Evolutionary conservation across 1,140 invertebrate genomes (phyloP), one percentile per base, ranked within the genome.

Genomic region (Aethina tumida): DNA sequence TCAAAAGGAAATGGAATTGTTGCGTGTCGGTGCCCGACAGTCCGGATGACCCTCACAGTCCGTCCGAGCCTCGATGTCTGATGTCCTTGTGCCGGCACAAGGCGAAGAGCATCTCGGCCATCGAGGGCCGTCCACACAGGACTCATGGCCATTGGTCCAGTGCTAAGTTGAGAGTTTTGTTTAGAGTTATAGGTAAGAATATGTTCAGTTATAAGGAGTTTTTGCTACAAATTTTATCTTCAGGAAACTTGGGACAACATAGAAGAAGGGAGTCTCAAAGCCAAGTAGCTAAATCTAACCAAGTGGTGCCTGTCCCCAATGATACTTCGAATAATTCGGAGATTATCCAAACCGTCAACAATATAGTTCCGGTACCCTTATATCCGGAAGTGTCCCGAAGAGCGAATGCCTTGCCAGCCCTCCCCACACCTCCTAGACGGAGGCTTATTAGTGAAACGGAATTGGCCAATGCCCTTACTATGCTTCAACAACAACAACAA

Each of bases 1-100:
- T 50, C 8, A 53, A 47, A 30, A 52, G 45, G n/a, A 57, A 52
- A 62, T 72, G 70, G 70, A 72, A 70, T 39, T 72, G 70, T 42
- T 72, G 70, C 31, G 61, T 66, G 18, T 63, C 59, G 9, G 67
- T 68, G 2, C 69, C 70, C 0, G 69, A 72, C 35, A 71, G 69
- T 58, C 70, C 70, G 0, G 68, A 70, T 42, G 62, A 68, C 36
- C 63, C 65, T 8, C 39, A 41, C 15, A 53, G 47, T 43, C 51
- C 55, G 0, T 36, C 47, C 8, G 58, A 59, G 30, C 53, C 58
- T 4, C 43, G 47, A 17, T 60, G 58, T 43, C 47, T 60, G 8
- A 53, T 62, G 36, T 56, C 52, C 7, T 45, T 60, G 6, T 62
- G 58, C 29, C 55, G 47, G 39, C 52, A 58, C 43, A 58, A 59